Evolutionary conservation across 2,797 vertebrate genomes (phyloP), one percentile per base, ranked within the genome.

Genomic region (Coendou prehensilis): DNA sequence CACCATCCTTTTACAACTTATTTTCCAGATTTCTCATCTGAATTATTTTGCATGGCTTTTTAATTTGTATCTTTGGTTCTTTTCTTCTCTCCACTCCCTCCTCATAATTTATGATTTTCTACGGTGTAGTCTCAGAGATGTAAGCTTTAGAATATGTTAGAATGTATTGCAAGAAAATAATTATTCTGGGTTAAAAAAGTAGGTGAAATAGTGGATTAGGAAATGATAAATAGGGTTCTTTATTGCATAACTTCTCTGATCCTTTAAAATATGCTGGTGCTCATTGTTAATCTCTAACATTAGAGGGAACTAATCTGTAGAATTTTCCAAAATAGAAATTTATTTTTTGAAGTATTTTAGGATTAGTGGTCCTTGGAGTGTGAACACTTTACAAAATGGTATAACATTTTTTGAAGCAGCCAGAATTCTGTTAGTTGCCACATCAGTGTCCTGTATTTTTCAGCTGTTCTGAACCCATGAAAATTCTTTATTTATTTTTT

Each of bases 61-160:
- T 83, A 93, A 75, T 89, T 92, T 41, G 33, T 73, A 41, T 67
- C n/a, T 83, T 30, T 89, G 47, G 47, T 13, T 89, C 79, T 52
- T 71, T 59, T 85, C 50, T 59, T 69, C 22, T 79, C 10, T 73
- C 18, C 0, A 5, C 52, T 87, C 18, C 11, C 13, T 90, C 18
- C 30, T 87, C 30, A 84, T 89, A 79, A 87, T 83, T 96, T 76
- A 87, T 59, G 22, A 37, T 82, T 94, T 96, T 91, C n/a, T 45
- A 47, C 47, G 54, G n/a, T 79, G 1, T 45, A 47, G 28, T 84
- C 11, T 93, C 23, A 78, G 61, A 56, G 69, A 61, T 26, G 11
- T 80, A 73, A 84, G 33, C 63, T 75, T 81, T 82, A 23, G 41
- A 71, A 41, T 86, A 14, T 80, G 18, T 89, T 81, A 56, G 28